Percentiles rank a stretch among this genome's conserved stretches.
phyloP scores from a whole-genome alignment of 2,888 invertebrate species.

The Megaustenia siamemsis region DNA sequence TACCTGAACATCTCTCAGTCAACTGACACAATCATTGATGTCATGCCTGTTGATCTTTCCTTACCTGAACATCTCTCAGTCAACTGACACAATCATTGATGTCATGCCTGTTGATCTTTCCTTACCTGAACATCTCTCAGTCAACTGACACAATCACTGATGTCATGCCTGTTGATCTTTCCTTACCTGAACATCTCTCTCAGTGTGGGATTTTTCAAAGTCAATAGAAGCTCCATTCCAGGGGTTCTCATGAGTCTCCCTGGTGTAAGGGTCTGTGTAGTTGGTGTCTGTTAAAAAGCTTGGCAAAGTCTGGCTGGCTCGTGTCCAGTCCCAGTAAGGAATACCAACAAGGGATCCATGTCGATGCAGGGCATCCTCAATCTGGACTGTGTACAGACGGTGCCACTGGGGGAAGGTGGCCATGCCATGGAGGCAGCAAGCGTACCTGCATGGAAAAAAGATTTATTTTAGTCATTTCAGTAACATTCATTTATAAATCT shows the following conservation, averaged over 20 bases:
- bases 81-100: too few species aligned
- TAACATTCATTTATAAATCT: too few species aligned
- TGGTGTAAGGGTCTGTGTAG: slow-evolving; percentile 53
- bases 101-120: too few species aligned
- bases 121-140: too few species aligned
- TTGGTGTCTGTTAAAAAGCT: slow-evolving; percentile 46
- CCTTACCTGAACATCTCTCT: slow-evolving; percentile 53
- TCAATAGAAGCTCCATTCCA: slow-evolving; percentile 58
- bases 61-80: too few species aligned
- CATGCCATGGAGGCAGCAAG: slow-evolving; percentile 63
- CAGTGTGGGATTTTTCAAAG: slow-evolving; percentile 52
- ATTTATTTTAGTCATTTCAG: not conserved
- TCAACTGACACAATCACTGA: too few species aligned
- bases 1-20: too few species aligned
- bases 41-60: too few species aligned
- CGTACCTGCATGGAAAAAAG: slow-evolving; percentile 36
- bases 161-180: not conserved
- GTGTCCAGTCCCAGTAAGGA: slow-evolving; percentile 61
- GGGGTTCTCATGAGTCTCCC: slow-evolving; percentile 54
- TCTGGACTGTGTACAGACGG: slow-evolving; percentile 61
- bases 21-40: too few species aligned
- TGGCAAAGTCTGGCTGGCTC: slow-evolving; percentile 51
- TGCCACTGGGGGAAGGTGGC: slow-evolving; percentile 64
- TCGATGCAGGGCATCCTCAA: slow-evolving; percentile 59
- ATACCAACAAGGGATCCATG: slow-evolving; percentile 60